A percentile compares a stretch with the other conserved stretches of the same genome.
phyloP scores from a whole-genome alignment of 2,113 vertebrate genomes.

The Lethenteron camtschaticum region DNA sequence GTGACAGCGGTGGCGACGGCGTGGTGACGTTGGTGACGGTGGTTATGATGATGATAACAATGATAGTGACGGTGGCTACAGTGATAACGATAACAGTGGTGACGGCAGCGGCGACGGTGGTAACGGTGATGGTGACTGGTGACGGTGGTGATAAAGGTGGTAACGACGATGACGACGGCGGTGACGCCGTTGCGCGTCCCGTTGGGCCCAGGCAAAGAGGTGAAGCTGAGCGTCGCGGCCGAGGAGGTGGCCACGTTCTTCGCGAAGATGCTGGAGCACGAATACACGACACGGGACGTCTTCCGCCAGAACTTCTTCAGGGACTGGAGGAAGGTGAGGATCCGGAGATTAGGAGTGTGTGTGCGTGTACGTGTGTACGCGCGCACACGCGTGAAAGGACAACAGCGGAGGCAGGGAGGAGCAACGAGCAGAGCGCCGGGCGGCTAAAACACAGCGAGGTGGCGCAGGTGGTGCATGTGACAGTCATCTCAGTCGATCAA shows the following conservation, averaged over 20 bases:
- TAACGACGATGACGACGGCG: not conserved
- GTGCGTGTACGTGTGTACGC: not conserved
- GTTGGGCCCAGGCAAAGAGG: slow-evolving; percentile 43
- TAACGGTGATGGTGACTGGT: not conserved
- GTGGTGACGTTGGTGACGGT: too few species aligned
- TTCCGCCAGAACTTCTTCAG: slow-evolving; percentile 96
- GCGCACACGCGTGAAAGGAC: not conserved
- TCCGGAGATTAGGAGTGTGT: not conserved
- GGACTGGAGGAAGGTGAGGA: slow-evolving; percentile 74
- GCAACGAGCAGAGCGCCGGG: too few species aligned
- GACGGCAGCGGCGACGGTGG: not conserved
- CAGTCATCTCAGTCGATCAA: not conserved
- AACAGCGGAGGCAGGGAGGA: not conserved
- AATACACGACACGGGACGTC: slow-evolving; percentile 89
- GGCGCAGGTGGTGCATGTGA: not conserved
- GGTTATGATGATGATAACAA: not conserved
- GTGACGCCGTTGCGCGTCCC: not conserved
- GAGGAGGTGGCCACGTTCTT: slow-evolving; percentile 94
- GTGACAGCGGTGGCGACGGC: too few species aligned
- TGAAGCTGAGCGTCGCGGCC: slow-evolving; percentile 59
- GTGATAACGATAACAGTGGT: not conserved
- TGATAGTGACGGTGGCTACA: not conserved
- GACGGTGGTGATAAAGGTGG: not conserved
- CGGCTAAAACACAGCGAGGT: too few species aligned
- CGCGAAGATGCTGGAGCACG: slow-evolving; percentile 92